Percentiles rank a stretch among this genome's conserved stretches.
These are phyloP conservation scores for Blastobasis adustella DNA, from an alignment of 2,888 invertebrate species.

Conservation along the genomic window DNA sequence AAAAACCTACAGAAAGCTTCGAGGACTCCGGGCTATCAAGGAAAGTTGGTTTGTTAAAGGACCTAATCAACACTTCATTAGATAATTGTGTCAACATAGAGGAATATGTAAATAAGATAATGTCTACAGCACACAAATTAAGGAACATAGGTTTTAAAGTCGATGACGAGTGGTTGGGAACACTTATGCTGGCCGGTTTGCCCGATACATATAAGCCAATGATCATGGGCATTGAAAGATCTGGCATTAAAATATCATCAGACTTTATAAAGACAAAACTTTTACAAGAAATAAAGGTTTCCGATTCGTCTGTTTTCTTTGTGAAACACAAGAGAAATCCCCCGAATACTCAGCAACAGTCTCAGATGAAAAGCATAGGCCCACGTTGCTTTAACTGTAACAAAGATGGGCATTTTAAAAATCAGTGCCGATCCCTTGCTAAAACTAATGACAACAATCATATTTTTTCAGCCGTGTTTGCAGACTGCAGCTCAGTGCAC, in stretches of 20 bases:
- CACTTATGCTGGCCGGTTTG: constrained; percentile 11
- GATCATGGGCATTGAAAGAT: neutral
- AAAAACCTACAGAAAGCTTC: constrained; percentile 2
- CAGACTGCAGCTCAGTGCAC: neutral
- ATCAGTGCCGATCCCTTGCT: constrained; percentile 1
- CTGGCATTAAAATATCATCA: neutral
- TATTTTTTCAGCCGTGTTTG: constrained; percentile 13
- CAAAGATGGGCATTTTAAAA: constrained; percentile 12
- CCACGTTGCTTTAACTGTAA: constrained; percentile 9
- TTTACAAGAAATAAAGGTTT: neutral
- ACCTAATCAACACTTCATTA: constrained; percentile 13
- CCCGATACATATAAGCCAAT: constrained; percentile 4
- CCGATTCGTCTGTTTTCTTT: too few species aligned
- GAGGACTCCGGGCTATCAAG: constrained; percentile 13
- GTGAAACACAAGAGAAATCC: too few species aligned
- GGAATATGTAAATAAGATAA: constrained; percentile 15
- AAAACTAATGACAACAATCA: constrained; percentile 1
- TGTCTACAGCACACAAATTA: constrained; percentile 14
- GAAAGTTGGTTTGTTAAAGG: constrained; percentile 13
- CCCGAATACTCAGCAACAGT: too few species aligned
- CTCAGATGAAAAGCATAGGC: too few species aligned
- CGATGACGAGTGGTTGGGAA: constrained; percentile 15
- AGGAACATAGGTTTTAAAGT: constrained; percentile 7
- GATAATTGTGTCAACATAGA: constrained; percentile 10
- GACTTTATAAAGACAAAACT: constrained; percentile 15